Conservation (phyloP, 53 echinoderm and acorn worm species). For the Temnopleurus reevesii region DNA sequence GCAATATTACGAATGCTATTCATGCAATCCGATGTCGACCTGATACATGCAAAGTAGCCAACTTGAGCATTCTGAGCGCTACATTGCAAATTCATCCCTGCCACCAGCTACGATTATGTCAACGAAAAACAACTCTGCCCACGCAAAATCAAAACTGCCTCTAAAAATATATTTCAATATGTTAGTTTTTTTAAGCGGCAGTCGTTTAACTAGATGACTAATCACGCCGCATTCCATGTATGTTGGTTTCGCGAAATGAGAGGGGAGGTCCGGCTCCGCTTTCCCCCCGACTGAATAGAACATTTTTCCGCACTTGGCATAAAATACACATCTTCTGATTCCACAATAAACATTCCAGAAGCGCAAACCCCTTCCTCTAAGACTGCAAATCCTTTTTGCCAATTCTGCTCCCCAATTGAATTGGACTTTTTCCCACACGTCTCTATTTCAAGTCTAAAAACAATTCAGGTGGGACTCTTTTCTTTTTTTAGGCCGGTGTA, state of each 20-base stretch:
- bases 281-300: constrained; percentile 21
- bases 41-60: not conserved
- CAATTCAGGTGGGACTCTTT: constrained; percentile 40
- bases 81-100: not conserved
- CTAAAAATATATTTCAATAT: constrained; percentile 3
- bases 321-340: constrained; percentile 41
- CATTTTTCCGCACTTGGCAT: constrained; percentile 6
- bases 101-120: not conserved
- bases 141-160: not conserved
- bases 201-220: not conserved
- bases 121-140: not conserved
- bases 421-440: constrained; percentile 57
- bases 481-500: constrained; percentile 16
- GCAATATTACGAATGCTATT: no score
- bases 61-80: not conserved
- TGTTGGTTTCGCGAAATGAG: not conserved
- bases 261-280: constrained; percentile 24
- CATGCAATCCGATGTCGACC: no score
- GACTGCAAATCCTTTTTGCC: constrained; percentile 42
- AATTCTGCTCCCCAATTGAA: constrained; percentile 32
- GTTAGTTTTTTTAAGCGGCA: not conserved
- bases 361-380: not conserved
- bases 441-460: constrained; percentile 56
- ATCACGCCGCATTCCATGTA: constrained; percentile 17
- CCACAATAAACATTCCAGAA: constrained; percentile 21